Conservation (phyloP, 2,797 vertebrate genomes). For the Thaleichthys pacificus region DNA sequence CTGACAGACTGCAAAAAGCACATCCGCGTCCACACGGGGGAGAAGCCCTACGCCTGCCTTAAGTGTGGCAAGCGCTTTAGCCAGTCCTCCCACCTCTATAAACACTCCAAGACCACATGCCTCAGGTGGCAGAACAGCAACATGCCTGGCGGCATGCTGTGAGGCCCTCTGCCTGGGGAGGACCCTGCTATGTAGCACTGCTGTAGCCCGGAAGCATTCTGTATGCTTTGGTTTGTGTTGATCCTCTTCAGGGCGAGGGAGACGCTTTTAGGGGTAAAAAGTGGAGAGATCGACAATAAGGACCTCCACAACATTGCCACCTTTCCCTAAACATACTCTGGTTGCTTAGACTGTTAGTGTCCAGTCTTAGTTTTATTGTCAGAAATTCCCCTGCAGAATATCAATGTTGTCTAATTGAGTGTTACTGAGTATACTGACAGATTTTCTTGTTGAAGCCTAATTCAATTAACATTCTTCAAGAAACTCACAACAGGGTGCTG, state of each 20-base stretch:
- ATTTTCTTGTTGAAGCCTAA: no score
- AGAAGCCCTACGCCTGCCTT: slow-evolving; percentile 96
- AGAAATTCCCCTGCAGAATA: no score
- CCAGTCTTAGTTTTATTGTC: no score
- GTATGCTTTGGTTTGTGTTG: neutral
- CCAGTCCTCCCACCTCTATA: slow-evolving; percentile 97
- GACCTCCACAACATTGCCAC: no score
- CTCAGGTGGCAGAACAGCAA: slow-evolving; percentile 96
- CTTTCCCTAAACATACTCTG: no score
- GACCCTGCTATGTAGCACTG: neutral
- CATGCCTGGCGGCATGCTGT: slow-evolving; percentile 88
- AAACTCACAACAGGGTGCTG: no score
- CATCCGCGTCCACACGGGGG: slow-evolving; percentile 96
- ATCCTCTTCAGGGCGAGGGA: neutral
- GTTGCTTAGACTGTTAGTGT: no score
- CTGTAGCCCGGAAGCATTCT: neutral
- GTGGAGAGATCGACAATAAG: no score
- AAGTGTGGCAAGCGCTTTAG: slow-evolving; percentile 98
- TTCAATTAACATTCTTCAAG: no score
- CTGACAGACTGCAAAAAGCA: slow-evolving; percentile 99
- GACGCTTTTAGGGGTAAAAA: neutral
- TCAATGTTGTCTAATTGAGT: no score
- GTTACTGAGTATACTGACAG: no score
- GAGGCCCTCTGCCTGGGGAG: neutral
- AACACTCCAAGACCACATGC: slow-evolving; percentile 98